Percentiles rank a stretch among this genome's conserved stretches.
Evolutionary conservation across 2,888 invertebrate genomes (phyloP).

Genomic region (Polietes domitor): DNA sequence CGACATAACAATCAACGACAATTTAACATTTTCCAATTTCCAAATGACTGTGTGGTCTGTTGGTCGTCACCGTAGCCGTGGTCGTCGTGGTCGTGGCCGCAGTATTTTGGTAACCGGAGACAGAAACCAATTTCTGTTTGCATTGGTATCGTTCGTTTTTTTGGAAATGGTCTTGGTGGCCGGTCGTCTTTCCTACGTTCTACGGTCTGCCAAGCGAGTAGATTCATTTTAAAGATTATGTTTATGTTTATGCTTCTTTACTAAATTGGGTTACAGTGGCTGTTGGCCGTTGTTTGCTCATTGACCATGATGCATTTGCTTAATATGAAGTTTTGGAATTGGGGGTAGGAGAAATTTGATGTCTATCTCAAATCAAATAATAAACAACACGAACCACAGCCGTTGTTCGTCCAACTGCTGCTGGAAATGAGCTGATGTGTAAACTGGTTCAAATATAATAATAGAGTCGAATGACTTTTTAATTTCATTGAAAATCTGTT

Average conservation of each 20-base stretch:
- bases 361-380: not conserved
- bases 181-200: not conserved
- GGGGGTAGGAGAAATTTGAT: conserved; percentile 9
- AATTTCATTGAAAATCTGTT: too few relatives aligned
- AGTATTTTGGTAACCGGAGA: conserved; percentile 46
- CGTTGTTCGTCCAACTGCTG: too few relatives aligned
- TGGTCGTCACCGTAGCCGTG: too few relatives aligned
- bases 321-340: not conserved
- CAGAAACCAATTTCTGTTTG: conserved; percentile 37
- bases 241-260: conserved; percentile 35
- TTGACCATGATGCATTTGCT: not conserved
- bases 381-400: not conserved
- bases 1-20: conserved; percentile 65
- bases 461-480: too few relatives aligned
- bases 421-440: too few relatives aligned
- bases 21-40: conserved; percentile 61
- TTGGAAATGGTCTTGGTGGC: conserved; percentile 14
- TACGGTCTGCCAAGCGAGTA: conserved; percentile 7
- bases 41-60: conserved; percentile 42
- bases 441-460: too few relatives aligned
- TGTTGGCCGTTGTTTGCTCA: conserved; percentile 27
- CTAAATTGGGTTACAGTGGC: conserved; percentile 40
- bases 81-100: conserved; percentile 50
- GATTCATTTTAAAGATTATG: conserved; percentile 61
- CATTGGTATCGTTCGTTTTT: conserved; percentile 25